Conservation (phyloP, 37 sponge, comb jelly and placozoan species). For the Corticium candelabrum region DNA sequence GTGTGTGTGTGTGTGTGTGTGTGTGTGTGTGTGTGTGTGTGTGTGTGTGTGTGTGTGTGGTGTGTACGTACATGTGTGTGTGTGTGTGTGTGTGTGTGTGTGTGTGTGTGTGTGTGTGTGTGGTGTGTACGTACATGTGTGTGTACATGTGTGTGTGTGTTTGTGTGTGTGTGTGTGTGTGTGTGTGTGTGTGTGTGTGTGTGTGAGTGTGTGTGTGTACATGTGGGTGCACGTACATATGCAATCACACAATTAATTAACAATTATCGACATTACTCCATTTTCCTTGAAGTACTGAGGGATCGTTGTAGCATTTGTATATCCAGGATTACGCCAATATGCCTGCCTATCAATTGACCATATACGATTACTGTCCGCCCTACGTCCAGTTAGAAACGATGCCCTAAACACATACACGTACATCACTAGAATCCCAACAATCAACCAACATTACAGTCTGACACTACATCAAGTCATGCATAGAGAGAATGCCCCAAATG, state of each 20-base stretch:
- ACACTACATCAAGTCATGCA: too few species aligned
- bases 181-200: too few species aligned
- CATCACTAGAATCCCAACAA: too few species aligned
- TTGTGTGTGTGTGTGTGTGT: too few species aligned
- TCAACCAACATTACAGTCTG: too few species aligned
- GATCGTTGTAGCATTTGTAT: slow-evolving; percentile 37
- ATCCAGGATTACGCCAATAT: slow-evolving; percentile 31
- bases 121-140: too few species aligned
- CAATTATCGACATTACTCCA: too few species aligned
- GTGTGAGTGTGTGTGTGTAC: too few species aligned
- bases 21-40: not conserved
- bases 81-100: slow-evolving; percentile 15
- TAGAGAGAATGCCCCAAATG: too few species aligned
- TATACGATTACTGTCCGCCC: slow-evolving; percentile 39
- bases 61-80: slow-evolving; percentile 20
- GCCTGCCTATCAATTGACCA: slow-evolving; percentile 29
- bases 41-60: too few species aligned
- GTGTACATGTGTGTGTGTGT: too few species aligned
- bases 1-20: not conserved
- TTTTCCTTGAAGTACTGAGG: slow-evolving; percentile 52
- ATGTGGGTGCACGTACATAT: not conserved
- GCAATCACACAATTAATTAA: not conserved
- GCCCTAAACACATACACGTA: not conserved
- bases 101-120: slow-evolving; percentile 1
- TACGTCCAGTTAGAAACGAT: slow-evolving; percentile 32